These are phyloP conservation scores for Trachythela sp. DNA, from an alignment of 64 coral and sea anemone genomes.

Conservation along the genomic window DNA sequence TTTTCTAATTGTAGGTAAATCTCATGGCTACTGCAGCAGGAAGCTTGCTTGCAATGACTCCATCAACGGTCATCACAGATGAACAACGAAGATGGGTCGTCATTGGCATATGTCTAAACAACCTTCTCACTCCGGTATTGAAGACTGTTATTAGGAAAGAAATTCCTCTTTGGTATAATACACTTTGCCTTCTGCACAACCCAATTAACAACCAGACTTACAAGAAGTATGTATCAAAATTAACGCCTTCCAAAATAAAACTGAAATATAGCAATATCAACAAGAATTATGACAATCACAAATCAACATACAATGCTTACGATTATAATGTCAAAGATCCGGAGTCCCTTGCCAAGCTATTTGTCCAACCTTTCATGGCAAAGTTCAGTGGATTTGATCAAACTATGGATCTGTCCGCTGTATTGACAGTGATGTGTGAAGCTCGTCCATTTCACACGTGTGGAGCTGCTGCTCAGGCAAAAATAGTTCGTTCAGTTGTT, in stretches of 20 bases:
- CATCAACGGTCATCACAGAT: background rate
- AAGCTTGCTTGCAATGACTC: no score
- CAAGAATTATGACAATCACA: background rate
- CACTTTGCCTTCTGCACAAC: background rate
- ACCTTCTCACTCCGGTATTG: constrained; percentile 37
- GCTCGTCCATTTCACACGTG: background rate
- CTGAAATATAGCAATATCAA: constrained; percentile 8
- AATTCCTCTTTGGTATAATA: background rate
- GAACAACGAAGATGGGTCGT: constrained; percentile 64
- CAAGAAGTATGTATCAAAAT: background rate
- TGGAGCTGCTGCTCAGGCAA: background rate
- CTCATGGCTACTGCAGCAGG: background rate
- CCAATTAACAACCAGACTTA: background rate
- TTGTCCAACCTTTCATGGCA: background rate
- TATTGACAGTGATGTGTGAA: background rate
- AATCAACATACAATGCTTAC: background rate
- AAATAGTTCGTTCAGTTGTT: background rate
- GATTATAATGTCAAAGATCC: background rate
- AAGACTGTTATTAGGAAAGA: background rate
- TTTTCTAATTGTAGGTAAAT: background rate
- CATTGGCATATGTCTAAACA: constrained; percentile 48
- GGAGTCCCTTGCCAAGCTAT: background rate
- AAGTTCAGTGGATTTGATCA: background rate
- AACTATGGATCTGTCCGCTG: background rate
- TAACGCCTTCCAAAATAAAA: background rate